Evolutionary conservation across 2,113 vertebrate species (phyloP).

Genomic region (Actenoides hombroni): DNA sequence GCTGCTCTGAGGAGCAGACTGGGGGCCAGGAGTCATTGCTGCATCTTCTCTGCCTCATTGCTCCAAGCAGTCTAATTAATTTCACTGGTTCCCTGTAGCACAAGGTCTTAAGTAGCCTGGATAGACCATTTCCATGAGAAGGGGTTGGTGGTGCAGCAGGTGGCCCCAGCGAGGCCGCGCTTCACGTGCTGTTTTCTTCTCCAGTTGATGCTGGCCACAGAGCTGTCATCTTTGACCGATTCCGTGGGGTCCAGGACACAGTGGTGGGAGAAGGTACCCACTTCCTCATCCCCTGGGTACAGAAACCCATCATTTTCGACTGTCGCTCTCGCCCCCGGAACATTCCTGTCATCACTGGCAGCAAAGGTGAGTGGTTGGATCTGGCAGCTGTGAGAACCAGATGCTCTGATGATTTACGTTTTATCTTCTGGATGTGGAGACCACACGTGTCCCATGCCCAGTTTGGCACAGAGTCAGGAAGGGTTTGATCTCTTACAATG

Average conservation of each 20-base stretch:
- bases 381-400: accelerated
- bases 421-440: accelerated
- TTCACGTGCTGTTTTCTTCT: background rate
- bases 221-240: conserved; percentile 95
- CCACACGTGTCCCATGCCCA: accelerated
- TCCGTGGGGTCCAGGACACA: conserved; percentile 87
- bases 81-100: accelerated
- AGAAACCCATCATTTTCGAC: conserved; percentile 95
- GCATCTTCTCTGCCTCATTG: background rate
- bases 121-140: accelerated
- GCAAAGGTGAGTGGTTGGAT: conserved; percentile 86
- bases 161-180: accelerated
- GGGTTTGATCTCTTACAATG: background rate
- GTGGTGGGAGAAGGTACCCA: conserved; percentile 94
- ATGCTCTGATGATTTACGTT: too few species aligned
- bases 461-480: background rate
- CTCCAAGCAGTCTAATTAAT: accelerated
- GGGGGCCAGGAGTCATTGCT: accelerated
- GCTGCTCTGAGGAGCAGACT: background rate
- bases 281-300: conserved; percentile 97
- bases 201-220: conserved; percentile 93
- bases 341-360: conserved; percentile 93
- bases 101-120: background rate
- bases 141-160: accelerated
- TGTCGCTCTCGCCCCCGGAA: conserved; percentile 96